Conservation (phyloP, 1,140 invertebrate genomes). For the Tetragonula clypearis region DNA sequence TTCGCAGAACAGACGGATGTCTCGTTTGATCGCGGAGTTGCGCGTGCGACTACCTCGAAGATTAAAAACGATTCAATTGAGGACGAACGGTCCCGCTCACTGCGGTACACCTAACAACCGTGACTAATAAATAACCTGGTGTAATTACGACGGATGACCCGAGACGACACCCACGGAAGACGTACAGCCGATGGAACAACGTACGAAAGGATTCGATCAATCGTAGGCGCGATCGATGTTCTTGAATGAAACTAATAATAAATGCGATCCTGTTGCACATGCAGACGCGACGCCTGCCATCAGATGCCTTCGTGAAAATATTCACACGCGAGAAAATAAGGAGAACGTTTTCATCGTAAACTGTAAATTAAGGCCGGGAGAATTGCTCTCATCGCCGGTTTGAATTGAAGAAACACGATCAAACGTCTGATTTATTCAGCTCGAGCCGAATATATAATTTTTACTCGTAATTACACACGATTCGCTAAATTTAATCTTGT, state of each 20-base stretch:
- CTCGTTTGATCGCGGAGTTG: neutral
- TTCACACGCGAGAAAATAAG: no score
- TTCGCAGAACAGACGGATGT: neutral
- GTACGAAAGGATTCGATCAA: conserved; percentile 4
- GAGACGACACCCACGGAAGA: conserved; percentile 54
- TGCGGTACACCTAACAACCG: conserved; percentile 67
- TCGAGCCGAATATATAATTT: no score
- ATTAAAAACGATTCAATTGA: conserved; percentile 6
- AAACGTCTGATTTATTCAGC: no score
- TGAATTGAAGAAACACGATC: no score
- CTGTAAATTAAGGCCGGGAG: neutral
- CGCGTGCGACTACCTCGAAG: neutral
- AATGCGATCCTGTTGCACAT: conserved; percentile 14
- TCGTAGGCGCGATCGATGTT: conserved; percentile 60
- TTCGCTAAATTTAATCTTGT: no score
- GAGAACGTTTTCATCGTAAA: neutral
- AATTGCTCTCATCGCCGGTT: no score
- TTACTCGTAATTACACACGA: no score
- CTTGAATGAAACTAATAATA: conserved; percentile 39
- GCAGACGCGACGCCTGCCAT: neutral
- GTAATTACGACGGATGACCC: conserved; percentile 69
- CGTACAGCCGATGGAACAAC: conserved; percentile 9
- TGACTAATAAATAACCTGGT: conserved; percentile 68
- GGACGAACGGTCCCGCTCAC: conserved; percentile 52
- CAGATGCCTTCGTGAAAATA: neutral